Conservation (phyloP, 2,113 vertebrate species). For the Perca flavescens region DNA sequence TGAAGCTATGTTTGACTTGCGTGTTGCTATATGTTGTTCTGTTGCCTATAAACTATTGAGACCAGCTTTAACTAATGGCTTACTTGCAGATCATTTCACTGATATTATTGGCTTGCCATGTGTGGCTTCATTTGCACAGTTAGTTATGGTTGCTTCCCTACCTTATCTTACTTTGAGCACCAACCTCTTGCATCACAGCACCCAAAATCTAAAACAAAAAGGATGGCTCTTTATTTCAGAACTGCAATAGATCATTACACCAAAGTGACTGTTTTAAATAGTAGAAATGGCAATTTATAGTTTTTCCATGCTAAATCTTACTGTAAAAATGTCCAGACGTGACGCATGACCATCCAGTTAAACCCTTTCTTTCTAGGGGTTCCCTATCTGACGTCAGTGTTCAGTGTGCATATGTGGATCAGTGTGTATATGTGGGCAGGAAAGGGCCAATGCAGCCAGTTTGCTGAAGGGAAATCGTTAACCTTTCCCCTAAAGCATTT, state of each 20-base stretch:
- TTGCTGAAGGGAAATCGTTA: slow-evolving; percentile 76
- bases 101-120: background rate
- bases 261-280: background rate
- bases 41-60: background rate
- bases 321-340: slow-evolving; percentile 22
- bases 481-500: slow-evolving; percentile 50
- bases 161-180: background rate
- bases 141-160: background rate
- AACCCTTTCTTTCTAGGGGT: slow-evolving; percentile 24
- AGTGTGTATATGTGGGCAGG: slow-evolving; percentile 26
- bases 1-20: background rate
- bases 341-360: slow-evolving; percentile 24
- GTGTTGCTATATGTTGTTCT: slow-evolving; percentile 1
- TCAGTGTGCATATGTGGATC: slow-evolving; percentile 15
- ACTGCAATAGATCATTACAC: background rate
- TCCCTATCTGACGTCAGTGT: slow-evolving; percentile 45
- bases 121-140: background rate
- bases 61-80: background rate
- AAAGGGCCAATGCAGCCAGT: slow-evolving; percentile 54
- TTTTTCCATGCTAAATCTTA: slow-evolving; percentile 17
- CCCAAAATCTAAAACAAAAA: background rate
- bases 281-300: slow-evolving; percentile 17
- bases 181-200: background rate
- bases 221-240: background rate
- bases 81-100: background rate